Evolutionary conservation across 2,888 invertebrate species (phyloP), one percentile per base, ranked within the genome.

Genomic region (Margaritifera margaritifera): DNA sequence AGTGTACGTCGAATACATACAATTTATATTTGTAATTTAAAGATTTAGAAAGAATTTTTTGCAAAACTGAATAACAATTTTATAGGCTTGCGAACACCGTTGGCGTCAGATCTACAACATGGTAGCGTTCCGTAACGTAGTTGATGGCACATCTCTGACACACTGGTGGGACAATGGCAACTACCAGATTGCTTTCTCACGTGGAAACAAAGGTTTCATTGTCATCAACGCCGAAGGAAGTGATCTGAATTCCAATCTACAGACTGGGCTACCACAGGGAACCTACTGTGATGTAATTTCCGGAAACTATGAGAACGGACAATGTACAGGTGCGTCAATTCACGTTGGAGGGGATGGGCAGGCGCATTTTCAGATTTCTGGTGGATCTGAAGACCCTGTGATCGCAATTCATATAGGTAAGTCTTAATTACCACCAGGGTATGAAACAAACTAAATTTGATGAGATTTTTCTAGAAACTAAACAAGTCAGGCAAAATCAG

Each of bases 201-300:
- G 96, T 20, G 95, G 95, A 0, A 91, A 92, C 64, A 92, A 92
- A 0, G 92, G 85, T 22, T 89, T 95, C 25, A 89, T 95, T 11
- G 95, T 94, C 6, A 93, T 95, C 81, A 95, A 95, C 84, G 92
- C 92, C 64, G 94, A 80, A 20, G 86, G 88, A 31, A 91, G 91
- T 80, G 92, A 72, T 42, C 54, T 84, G 11, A 73, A 80, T 68
- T 70, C 73, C 66, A 79, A 67, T 57, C 63, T 89, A 20, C 74
- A 83, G 60, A 89, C 89, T 88, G 87, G 87, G 69, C 91, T 96
- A 52, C 93, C 94, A 0, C 91, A 93, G 61, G 96, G 96, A 24
- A 91, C 81, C 0, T 97, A 97, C 90, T 97, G 96, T 87, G 96
- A 97, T 89, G 91, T 96, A 24, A 95, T 95, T 78, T 94, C 94